Evolutionary conservation across 2,113 vertebrate genomes (phyloP), one percentile per base, ranked within the genome.

Genomic region (Eudyptes chrysolophus): DNA sequence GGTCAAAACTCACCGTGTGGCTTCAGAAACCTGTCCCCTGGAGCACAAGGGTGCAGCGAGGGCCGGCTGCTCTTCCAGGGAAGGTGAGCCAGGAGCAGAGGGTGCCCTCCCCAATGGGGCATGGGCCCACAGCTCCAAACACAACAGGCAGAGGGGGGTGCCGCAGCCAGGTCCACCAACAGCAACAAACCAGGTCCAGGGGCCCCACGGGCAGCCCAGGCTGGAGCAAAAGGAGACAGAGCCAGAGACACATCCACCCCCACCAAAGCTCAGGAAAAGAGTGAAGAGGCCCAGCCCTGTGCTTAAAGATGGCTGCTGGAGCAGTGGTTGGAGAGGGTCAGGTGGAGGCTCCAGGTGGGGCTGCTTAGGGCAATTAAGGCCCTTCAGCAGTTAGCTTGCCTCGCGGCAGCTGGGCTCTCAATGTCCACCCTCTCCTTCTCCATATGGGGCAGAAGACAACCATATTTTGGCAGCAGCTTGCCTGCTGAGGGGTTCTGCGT

Each of bases 181-280:
- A 76, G 75, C 52, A 62, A 27, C n/a, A 70, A 71, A 46, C 0
- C 1, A 54, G 15, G 2, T 15, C 25, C 27, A 17, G 17, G 4
- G 24, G 12, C 5, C 5, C 9, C n/a, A 5, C 0, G 0, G 6
- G 19, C 48, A 84, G 27, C 2, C 6, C 25, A 71, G 6, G 24
- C 14, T 5, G 1, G 16, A 78, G 12, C 40, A 51, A 34, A 30
- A 49, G 3, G 6, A 34, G 2, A 44, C 14, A 36, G 3, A 3
- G 19, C 52, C 25, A 0, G 4, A 65, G 8, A 10, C 13, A 5
- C 27, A 19, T 6, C 24, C 17, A 65, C 7, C 4, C 14, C 4
- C 0, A 0, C 0, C 0, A 0, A 22, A 46, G 12, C 6, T 6
- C n/a, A 19, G 2, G 0, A 17, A 4, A 29, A 3, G 1, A 0